phyloP scores from a whole-genome alignment of 1,140 invertebrate species.

The Heliconius congener region DNA sequence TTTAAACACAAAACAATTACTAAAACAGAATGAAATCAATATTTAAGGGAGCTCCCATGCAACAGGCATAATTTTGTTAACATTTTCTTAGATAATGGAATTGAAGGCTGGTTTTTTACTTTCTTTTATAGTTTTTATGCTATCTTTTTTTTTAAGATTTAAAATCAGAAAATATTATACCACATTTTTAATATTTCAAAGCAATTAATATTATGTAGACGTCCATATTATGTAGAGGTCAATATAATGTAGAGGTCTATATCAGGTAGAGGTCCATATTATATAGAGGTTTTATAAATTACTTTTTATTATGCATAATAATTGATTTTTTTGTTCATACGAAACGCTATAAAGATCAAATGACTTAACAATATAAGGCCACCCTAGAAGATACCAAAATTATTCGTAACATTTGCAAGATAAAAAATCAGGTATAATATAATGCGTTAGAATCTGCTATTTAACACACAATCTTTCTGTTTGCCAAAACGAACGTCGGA shows the following conservation, averaged over 20 bases:
- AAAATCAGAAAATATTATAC: too few species aligned
- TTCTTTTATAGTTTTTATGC: too few species aligned
- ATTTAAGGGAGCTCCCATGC: too few species aligned
- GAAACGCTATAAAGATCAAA: neutral
- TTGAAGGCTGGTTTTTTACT: too few species aligned
- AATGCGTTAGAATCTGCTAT: neutral
- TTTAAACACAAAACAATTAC: too few species aligned
- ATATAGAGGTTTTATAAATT: neutral
- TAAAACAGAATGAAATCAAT: too few species aligned
- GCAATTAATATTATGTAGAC: neutral
- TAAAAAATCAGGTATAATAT: neutral
- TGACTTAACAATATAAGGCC: neutral
- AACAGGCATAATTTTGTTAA: too few species aligned
- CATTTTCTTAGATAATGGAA: too few species aligned
- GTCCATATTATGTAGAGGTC: neutral
- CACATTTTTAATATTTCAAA: too few species aligned
- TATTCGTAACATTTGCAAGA: neutral
- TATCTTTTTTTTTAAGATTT: too few species aligned
- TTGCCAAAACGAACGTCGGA: neutral
- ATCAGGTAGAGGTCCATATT: neutral
- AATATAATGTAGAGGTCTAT: neutral
- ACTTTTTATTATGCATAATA: neutral
- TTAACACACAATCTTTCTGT: neutral
- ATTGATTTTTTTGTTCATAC: neutral
- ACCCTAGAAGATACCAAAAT: neutral